Percentiles rank a stretch among this genome's conserved stretches.
Evolutionary conservation across 2,113 vertebrate genomes (phyloP).

Genomic region (Neolamprologus hecqui): DNA sequence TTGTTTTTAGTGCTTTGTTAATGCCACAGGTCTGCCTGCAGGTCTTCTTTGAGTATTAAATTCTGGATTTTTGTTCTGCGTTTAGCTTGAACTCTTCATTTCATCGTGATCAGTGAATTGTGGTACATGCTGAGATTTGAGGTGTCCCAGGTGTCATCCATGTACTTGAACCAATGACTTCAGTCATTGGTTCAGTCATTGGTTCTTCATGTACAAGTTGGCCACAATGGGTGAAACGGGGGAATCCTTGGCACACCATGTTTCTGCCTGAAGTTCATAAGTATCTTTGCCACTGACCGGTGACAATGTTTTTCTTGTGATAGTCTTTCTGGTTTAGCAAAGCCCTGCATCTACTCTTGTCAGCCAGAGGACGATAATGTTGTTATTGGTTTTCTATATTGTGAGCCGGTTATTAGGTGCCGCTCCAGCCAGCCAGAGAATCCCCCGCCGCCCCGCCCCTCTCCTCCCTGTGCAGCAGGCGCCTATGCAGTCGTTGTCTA

Average conservation of each 20-base stretch:
- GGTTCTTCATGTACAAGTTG: background rate
- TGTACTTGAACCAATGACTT: background rate
- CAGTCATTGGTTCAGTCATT: background rate
- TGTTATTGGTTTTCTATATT: background rate
- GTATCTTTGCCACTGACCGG: background rate
- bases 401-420: background rate
- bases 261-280: background rate
- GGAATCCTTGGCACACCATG: background rate
- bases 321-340: background rate
- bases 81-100: background rate
- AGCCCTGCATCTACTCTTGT: background rate
- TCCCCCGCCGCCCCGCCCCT: no score
- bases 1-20: background rate
- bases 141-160: background rate
- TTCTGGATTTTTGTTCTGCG: fast-evolving
- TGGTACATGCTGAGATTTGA: background rate
- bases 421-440: no score
- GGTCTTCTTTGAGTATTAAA: background rate
- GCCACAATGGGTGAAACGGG: background rate
- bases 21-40: fast-evolving
- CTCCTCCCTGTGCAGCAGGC: background rate
- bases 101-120: background rate
- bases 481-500: background rate
- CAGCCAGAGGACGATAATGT: background rate
- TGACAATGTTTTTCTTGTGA: background rate